Percentiles rank a stretch among this genome's conserved stretches.
These are phyloP conservation scores for Vipera latastei DNA, from an alignment of 2,797 vertebrate species.

Conservation along the genomic window DNA sequence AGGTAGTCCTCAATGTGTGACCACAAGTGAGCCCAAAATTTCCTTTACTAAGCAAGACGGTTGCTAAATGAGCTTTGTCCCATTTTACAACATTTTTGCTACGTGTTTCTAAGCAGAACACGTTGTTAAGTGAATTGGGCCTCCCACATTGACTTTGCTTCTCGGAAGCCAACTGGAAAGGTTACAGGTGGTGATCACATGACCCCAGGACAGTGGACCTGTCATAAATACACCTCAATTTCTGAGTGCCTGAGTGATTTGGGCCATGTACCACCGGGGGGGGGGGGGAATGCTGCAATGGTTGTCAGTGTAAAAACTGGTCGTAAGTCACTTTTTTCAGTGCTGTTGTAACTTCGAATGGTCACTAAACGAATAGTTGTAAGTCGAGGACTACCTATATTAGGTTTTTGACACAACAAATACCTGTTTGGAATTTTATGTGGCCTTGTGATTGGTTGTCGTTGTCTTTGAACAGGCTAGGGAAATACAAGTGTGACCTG, in stretches of 20 bases:
- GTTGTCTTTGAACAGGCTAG: constrained; percentile 9
- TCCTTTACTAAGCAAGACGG: neutral
- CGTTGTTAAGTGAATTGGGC: neutral
- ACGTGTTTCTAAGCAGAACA: neutral
- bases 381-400: neutral
- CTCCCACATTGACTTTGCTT: neutral
- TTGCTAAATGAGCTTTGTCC: neutral
- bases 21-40: neutral
- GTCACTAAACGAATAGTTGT: neutral
- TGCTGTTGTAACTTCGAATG: neutral
- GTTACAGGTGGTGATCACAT: neutral
- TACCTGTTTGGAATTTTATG: neutral
- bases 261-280: no score
- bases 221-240: neutral
- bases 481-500: neutral
- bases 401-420: neutral
- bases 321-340: neutral
- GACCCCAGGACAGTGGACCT: neutral
- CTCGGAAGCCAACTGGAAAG: neutral
- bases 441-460: neutral
- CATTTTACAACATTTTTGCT: neutral
- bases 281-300: neutral
- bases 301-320: neutral
- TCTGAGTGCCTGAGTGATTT: neutral
- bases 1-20: neutral